These are phyloP conservation scores for Enoplosus armatus DNA, from an alignment of 2,797 vertebrate genomes.

Conservation along the genomic window DNA sequence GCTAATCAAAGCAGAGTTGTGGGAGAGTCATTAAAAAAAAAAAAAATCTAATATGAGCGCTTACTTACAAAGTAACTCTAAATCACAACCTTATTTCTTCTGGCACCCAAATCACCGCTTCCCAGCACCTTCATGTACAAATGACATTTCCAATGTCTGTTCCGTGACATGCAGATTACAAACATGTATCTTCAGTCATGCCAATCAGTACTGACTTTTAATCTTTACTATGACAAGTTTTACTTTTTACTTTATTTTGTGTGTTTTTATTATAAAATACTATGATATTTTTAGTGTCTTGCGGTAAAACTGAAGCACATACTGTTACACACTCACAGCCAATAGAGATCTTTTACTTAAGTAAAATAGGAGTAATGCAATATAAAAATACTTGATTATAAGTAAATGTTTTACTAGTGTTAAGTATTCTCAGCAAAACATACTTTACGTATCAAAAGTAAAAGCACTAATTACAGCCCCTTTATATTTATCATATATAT, in stretches of 20 bases:
- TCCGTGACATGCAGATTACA: not conserved
- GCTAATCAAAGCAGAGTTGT: constrained; percentile 5
- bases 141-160: not conserved
- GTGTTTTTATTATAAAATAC: no score
- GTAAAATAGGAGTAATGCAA: no score
- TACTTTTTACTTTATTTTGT: not conserved
- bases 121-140: not conserved
- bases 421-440: not conserved
- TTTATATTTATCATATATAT: not conserved
- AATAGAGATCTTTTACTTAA: no score
- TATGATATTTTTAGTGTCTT: not conserved
- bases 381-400: no score
- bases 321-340: no score
- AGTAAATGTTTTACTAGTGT: not conserved
- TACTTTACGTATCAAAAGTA: not conserved
- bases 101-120: no score
- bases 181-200: not conserved
- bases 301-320: not conserved
- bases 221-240: not conserved
- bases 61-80: not conserved
- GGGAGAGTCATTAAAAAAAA: not conserved
- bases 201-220: not conserved
- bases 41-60: not conserved
- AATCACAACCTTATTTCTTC: not conserved
- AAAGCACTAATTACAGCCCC: not conserved